These are phyloP conservation scores for Brachionus manjavacas DNA, from an alignment of 1,140 invertebrate species.

Conservation along the genomic window DNA sequence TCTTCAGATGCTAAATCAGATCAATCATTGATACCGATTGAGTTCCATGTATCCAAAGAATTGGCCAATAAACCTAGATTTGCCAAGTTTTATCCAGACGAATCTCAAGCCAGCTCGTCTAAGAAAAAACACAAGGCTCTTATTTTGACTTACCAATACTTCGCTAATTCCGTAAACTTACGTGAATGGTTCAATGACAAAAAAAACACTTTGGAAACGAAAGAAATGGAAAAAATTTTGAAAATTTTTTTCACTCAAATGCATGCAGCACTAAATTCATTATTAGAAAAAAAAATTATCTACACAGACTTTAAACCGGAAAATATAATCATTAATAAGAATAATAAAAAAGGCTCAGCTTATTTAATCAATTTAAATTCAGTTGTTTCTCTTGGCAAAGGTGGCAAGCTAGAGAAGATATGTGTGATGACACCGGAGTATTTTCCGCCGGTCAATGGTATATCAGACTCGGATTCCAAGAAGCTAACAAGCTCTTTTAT, in stretches of 20 bases:
- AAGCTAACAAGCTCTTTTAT: not conserved
- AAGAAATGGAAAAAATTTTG: slow-evolving; percentile 2
- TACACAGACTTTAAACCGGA: slow-evolving; percentile 29
- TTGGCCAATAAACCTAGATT: not conserved
- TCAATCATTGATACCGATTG: not conserved
- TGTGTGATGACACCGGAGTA: not conserved
- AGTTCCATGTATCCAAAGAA: not conserved
- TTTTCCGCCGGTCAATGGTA: slow-evolving; percentile 5
- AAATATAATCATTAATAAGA: slow-evolving; percentile 4
- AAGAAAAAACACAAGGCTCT: not conserved
- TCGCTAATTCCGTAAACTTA: not conserved
- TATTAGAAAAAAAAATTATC: not conserved
- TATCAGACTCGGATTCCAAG: not conserved
- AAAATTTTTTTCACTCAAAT: not conserved
- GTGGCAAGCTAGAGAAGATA: not conserved
- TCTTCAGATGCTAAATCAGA: not conserved
- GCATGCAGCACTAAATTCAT: not conserved
- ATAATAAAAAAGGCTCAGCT: slow-evolving; percentile 7
- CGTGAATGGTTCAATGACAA: not conserved
- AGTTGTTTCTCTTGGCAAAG: not conserved
- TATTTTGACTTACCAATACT: not conserved
- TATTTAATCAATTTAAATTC: not conserved
- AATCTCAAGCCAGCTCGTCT: not conserved
- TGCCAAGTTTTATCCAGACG: not conserved
- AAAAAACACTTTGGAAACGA: not conserved